Percentiles rank a stretch among this genome's conserved stretches.
phyloP scores from a whole-genome alignment of 2,797 vertebrate genomes.

The Vireo griseus region DNA sequence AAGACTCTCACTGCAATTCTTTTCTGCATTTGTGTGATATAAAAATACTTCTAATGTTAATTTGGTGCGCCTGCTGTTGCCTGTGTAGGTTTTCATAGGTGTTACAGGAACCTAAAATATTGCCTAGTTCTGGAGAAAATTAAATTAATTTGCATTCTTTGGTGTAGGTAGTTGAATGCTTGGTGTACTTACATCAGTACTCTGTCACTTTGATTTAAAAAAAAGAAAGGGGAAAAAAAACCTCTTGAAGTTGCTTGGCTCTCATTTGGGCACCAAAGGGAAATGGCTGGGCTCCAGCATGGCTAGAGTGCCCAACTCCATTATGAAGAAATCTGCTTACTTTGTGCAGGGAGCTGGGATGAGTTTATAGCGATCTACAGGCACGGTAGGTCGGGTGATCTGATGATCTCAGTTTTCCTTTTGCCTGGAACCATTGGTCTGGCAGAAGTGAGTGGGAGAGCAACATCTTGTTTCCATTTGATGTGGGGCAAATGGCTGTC shows the following conservation, averaged over 20 bases:
- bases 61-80: not conserved
- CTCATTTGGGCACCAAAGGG: not conserved
- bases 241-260: not conserved
- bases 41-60: not conserved
- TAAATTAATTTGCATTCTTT: not conserved
- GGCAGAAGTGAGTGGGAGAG: not conserved
- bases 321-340: not conserved
- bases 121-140: not conserved
- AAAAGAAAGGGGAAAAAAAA: rapidly evolving
- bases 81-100: not conserved
- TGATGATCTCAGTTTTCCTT: not conserved
- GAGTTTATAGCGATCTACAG: not conserved
- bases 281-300: not conserved
- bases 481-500: not conserved
- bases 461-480: rapidly evolving
- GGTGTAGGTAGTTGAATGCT: not conserved
- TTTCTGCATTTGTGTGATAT: not conserved
- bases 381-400: not conserved
- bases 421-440: rapidly evolving
- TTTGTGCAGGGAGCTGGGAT: not conserved
- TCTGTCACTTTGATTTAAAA: not conserved
- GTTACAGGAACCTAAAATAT: not conserved
- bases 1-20: not conserved
- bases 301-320: not conserved
- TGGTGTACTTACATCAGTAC: not conserved